phyloP scores from a whole-genome alignment of 2,797 vertebrate species.

The Periophthalmus magnuspinnatus region DNA sequence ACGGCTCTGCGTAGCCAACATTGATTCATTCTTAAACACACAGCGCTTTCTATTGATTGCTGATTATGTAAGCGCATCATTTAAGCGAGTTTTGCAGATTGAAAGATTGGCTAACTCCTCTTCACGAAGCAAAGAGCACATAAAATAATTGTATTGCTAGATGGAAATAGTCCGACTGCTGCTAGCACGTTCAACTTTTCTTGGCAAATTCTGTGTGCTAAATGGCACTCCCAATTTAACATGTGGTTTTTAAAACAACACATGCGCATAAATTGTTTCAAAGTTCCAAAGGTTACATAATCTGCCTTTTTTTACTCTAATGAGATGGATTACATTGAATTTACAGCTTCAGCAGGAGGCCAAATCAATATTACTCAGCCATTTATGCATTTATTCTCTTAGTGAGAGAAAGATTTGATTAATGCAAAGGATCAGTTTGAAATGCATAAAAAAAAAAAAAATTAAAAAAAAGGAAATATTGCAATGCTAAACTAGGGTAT shows the following conservation, averaged over 20 bases:
- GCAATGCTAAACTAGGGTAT: no score
- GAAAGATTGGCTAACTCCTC: slow-evolving; percentile 10
- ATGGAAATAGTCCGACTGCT: neutral
- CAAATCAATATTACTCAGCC: neutral
- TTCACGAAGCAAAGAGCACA: slow-evolving; percentile 2
- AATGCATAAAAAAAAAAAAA: no score
- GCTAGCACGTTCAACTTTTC: slow-evolving; percentile 1
- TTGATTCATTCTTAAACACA: slow-evolving; percentile 37
- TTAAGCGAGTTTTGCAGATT: slow-evolving; percentile 25
- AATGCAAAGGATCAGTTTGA: no score
- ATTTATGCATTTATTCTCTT: neutral
- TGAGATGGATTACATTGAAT: neutral
- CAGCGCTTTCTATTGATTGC: slow-evolving; percentile 30
- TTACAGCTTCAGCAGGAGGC: neutral
- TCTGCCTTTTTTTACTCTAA: neutral
- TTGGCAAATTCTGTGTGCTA: neutral
- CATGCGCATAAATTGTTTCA: neutral
- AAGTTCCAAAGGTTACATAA: neutral
- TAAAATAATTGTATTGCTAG: neutral
- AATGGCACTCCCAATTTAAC: slow-evolving; percentile 13
- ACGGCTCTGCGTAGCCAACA: slow-evolving; percentile 17
- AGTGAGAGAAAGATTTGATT: neutral
- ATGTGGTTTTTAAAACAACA: neutral
- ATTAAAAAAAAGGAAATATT: no score
- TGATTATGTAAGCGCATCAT: slow-evolving; percentile 33